Conservation (phyloP, 2,113 vertebrate genomes). For the Gopherus flavomarginatus region DNA sequence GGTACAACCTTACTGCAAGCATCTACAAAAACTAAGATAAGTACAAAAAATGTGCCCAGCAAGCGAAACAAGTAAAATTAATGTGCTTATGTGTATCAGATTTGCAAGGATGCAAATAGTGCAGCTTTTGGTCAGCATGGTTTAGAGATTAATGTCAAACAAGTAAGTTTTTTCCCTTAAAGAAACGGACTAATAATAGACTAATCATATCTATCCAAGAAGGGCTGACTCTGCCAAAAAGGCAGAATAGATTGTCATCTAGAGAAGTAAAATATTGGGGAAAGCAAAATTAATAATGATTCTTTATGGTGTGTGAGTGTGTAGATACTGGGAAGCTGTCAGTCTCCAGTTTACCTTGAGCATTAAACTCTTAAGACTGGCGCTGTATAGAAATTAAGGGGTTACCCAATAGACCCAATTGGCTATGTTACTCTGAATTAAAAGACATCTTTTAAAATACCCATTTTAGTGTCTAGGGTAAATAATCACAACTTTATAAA, state of each 20-base stretch:
- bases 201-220: slow-evolving; percentile 55
- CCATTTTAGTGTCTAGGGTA: background rate
- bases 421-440: background rate
- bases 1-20: slow-evolving; percentile 38
- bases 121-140: slow-evolving; percentile 70
- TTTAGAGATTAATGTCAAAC: slow-evolving; percentile 77
- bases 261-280: slow-evolving; percentile 58
- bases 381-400: background rate
- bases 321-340: background rate
- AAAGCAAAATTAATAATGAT: slow-evolving; percentile 52
- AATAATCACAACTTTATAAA: background rate
- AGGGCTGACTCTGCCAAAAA: slow-evolving; percentile 63
- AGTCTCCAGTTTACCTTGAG: slow-evolving; percentile 8
- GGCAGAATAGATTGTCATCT: slow-evolving; percentile 58
- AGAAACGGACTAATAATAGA: slow-evolving; percentile 68
- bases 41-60: slow-evolving; percentile 68
- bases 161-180: slow-evolving; percentile 67
- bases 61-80: slow-evolving; percentile 75
- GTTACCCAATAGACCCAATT: background rate
- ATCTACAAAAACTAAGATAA: slow-evolving; percentile 65
- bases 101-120: slow-evolving; percentile 80
- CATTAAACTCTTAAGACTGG: background rate
- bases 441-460: background rate
- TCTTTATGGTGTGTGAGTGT: background rate
- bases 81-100: slow-evolving; percentile 77